A percentile compares a stretch with the other conserved stretches of the same genome.
These are phyloP conservation scores for Panagrolaimus sp. DNA, from an alignment of 1,140 invertebrate genomes.

Conservation along the genomic window DNA sequence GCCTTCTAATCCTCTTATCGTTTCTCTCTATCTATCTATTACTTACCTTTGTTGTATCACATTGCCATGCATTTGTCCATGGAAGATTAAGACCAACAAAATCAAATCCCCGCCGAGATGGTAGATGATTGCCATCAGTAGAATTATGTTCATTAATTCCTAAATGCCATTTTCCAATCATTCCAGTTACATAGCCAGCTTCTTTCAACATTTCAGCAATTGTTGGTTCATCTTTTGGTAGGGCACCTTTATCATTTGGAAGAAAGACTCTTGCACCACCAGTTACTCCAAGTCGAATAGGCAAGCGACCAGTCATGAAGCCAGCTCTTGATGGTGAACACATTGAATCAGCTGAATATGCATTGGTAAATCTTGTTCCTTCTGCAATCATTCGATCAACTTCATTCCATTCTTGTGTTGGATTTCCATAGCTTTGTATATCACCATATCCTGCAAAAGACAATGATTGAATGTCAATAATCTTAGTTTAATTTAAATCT, in stretches of 20 bases:
- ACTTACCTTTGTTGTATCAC: slow-evolving; percentile 44
- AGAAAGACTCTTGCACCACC: slow-evolving; percentile 43
- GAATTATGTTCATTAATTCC: slow-evolving; percentile 53
- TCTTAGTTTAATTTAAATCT: too few relatives aligned
- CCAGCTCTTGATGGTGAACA: slow-evolving; percentile 53
- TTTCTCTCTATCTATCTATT: neutral
- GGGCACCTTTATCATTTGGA: slow-evolving; percentile 36
- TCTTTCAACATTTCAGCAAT: slow-evolving; percentile 46
- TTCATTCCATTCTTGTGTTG: slow-evolving; percentile 53
- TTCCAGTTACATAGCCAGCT: slow-evolving; percentile 42
- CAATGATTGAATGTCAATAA: too few relatives aligned
- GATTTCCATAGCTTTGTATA: slow-evolving; percentile 52
- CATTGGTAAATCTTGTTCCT: slow-evolving; percentile 54
- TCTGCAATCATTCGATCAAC: slow-evolving; percentile 32
- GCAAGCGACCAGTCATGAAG: slow-evolving; percentile 54
- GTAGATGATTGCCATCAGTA: slow-evolving; percentile 48
- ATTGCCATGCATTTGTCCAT: slow-evolving; percentile 56
- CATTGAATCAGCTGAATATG: slow-evolving; percentile 56
- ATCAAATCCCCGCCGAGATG: slow-evolving; percentile 46
- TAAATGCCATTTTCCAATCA: slow-evolving; percentile 55
- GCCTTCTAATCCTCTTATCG: neutral
- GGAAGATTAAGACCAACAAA: slow-evolving; percentile 50
- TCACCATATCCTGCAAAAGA: slow-evolving; percentile 49
- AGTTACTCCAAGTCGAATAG: slow-evolving; percentile 39
- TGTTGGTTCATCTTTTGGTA: slow-evolving; percentile 41